A percentile compares a stretch with the other conserved stretches of the same genome.
Conservation (phyloP, 2,113 vertebrate genomes). For the Coturnix japonica region DNA sequence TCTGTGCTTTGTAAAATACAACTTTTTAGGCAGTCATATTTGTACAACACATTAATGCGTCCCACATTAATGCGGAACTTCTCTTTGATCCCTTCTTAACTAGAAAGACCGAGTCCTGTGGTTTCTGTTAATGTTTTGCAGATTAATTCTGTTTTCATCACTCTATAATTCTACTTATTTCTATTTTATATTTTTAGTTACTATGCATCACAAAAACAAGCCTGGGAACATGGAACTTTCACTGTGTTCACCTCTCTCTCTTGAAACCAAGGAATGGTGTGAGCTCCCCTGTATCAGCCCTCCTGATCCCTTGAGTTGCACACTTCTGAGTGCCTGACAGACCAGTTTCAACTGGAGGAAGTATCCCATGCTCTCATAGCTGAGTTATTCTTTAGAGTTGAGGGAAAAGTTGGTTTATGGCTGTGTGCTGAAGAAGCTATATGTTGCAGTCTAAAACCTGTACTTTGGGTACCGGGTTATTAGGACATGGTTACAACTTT, state of each 20-base stretch:
- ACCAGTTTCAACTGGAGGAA: not conserved
- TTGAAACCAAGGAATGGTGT: not conserved
- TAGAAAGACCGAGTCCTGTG: not conserved
- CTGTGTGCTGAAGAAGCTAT: not conserved
- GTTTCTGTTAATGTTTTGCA: not conserved
- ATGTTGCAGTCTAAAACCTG: not conserved
- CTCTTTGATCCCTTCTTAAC: not conserved
- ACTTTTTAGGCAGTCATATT: not conserved
- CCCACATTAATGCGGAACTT: not conserved
- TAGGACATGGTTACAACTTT: not conserved
- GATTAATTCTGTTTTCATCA: not conserved
- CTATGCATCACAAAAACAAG: not conserved
- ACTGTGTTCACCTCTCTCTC: not conserved
- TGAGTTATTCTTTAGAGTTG: not conserved
- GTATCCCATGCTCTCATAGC: not conserved
- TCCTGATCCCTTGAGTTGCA: not conserved
- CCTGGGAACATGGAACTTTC: not conserved
- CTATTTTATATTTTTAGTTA: not conserved
- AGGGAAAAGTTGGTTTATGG: not conserved
- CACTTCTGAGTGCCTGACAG: not conserved
- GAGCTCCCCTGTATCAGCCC: not conserved
- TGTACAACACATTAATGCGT: not conserved
- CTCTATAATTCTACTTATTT: not conserved
- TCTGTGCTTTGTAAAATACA: not conserved
- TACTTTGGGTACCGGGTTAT: not conserved